A percentile compares a stretch with the other conserved stretches of the same genome.
phyloP scores from a whole-genome alignment of 2,797 vertebrate species.

The Siniperca undulata region DNA sequence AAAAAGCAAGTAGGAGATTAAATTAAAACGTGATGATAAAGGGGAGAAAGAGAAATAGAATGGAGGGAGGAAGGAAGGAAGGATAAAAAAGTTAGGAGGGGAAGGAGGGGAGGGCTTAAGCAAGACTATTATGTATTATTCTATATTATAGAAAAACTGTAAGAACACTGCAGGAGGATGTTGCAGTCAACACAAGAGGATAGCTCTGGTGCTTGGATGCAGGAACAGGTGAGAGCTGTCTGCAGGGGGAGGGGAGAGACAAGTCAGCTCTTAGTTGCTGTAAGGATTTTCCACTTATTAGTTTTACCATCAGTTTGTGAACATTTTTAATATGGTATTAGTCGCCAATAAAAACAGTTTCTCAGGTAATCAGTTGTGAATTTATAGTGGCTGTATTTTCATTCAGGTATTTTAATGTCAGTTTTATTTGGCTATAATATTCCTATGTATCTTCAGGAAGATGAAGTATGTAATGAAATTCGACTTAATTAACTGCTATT shows the following conservation, averaged over 20 bases:
- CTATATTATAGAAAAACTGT: too few relatives aligned
- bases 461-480: background rate
- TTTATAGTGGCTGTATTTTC: background rate
- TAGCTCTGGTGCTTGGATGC: background rate
- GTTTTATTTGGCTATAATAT: background rate
- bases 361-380: background rate
- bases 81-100: too few relatives aligned
- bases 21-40: background rate
- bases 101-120: slow-evolving; percentile 8
- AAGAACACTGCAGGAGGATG: background rate
- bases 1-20: background rate
- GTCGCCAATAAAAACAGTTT: background rate
- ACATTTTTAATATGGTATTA: background rate
- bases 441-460: background rate
- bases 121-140: background rate
- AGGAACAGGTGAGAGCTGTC: slow-evolving; percentile 36
- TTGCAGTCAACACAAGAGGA: background rate
- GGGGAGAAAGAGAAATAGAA: background rate
- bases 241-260: background rate
- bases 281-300: background rate
- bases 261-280: background rate
- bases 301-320: background rate
- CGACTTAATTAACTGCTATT: background rate
- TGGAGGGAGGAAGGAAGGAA: too few relatives aligned
- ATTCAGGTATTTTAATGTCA: background rate